Percentiles rank a stretch among this genome's conserved stretches.
Evolutionary conservation across 2,888 invertebrate genomes (phyloP).

Genomic region (Dolomedes plantarius): DNA sequence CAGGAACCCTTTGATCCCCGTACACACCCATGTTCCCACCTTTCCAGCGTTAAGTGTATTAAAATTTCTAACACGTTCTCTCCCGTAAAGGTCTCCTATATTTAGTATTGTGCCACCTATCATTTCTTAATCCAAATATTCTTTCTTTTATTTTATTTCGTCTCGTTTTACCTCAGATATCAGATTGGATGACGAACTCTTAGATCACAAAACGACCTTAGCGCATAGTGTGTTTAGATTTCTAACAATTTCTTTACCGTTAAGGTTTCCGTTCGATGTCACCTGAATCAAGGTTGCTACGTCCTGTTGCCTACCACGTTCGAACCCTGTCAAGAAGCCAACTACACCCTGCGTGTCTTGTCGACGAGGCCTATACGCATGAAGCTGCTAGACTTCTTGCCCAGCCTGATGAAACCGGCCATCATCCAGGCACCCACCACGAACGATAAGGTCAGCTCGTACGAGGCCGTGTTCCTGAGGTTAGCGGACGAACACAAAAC

Average conservation of each 20-base stretch:
- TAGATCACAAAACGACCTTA: no score
- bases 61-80: no score
- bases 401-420: slow-evolving; percentile 84
- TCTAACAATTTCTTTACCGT: neutral
- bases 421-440: slow-evolving; percentile 78
- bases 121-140: no score
- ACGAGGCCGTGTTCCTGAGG: slow-evolving; percentile 92
- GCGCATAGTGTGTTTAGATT: no score
- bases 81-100: no score
- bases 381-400: slow-evolving; percentile 82
- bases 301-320: slow-evolving; percentile 92
- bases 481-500: slow-evolving; percentile 92
- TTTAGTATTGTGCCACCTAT: no score
- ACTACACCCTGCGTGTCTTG: slow-evolving; percentile 89
- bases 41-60: no score
- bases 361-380: slow-evolving; percentile 87
- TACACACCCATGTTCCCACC: no score
- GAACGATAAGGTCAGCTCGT: slow-evolving; percentile 86
- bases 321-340: slow-evolving; percentile 91
- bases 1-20: no score
- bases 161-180: no score
- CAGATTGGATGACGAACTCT: no score
- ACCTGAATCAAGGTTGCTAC: slow-evolving; percentile 88
- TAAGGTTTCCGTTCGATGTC: slow-evolving; percentile 83
- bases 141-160: no score